Evolutionary conservation across 2,797 vertebrate genomes (phyloP).

Genomic region (Pampus argenteus): DNA sequence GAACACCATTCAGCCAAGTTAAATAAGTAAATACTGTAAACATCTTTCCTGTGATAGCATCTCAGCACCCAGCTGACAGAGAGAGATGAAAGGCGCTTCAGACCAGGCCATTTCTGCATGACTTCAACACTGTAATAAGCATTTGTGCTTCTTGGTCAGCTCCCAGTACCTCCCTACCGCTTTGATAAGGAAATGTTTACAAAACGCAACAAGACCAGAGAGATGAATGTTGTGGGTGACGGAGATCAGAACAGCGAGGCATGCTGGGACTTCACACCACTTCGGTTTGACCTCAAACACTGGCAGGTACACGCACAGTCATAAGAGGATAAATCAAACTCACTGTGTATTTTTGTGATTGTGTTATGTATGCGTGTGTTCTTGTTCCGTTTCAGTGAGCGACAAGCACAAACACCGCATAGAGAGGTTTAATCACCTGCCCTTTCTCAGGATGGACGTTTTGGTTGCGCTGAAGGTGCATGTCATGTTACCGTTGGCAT

Average conservation of each 20-base stretch:
- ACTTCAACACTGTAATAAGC: conserved; percentile 58
- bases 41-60: conserved; percentile 71
- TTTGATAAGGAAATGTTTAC: conserved; percentile 69
- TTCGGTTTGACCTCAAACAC: conserved; percentile 43
- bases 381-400: conserved; percentile 44
- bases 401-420: conserved; percentile 44
- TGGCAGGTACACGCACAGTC: conserved; percentile 31
- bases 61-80: conserved; percentile 67
- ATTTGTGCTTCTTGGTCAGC: conserved; percentile 64
- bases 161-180: conserved; percentile 31
- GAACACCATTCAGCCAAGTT: conserved; percentile 56
- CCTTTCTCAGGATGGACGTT: conserved; percentile 58
- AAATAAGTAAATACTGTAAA: conserved; percentile 79
- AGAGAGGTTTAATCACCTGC: conserved; percentile 57
- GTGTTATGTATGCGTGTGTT: conserved; percentile 28
- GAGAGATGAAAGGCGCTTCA: conserved; percentile 70
- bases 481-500: conserved; percentile 42
- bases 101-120: conserved; percentile 61
- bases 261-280: conserved; percentile 52
- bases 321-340: conserved; percentile 60
- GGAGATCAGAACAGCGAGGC: conserved; percentile 57
- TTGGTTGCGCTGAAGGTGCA: conserved; percentile 33
- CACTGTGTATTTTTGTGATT: conserved; percentile 26
- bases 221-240: conserved; percentile 58
- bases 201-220: conserved; percentile 53